Evolutionary conservation across 2,888 invertebrate species (phyloP).

Genomic region (Polydrusus pterygomalis): DNA sequence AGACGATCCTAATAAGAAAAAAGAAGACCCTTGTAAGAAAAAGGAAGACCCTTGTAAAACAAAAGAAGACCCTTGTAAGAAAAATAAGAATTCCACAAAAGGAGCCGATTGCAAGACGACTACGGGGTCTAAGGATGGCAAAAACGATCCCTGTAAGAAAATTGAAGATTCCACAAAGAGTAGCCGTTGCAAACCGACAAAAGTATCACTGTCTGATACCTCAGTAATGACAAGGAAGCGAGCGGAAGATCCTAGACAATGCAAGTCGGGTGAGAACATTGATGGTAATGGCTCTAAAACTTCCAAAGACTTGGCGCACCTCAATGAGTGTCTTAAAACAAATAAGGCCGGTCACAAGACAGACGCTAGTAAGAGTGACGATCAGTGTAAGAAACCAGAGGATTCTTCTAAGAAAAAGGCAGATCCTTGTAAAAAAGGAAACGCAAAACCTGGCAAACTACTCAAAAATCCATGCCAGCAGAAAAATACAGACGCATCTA

Average conservation of each 20-base stretch:
- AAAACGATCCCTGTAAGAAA: conserved; percentile 46
- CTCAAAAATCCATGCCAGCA: conserved; percentile 26
- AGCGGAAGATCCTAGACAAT: conserved; percentile 46
- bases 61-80: conserved; percentile 54
- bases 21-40: conserved; percentile 48
- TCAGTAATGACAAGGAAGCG: neutral
- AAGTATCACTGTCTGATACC: neutral
- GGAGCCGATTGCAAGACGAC: neutral
- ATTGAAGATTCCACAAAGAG: conserved; percentile 25
- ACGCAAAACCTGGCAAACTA: conserved; percentile 18
- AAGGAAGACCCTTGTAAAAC: conserved; percentile 50
- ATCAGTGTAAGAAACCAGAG: conserved; percentile 53
- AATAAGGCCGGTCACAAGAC: too few relatives aligned
- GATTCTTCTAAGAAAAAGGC: conserved; percentile 52
- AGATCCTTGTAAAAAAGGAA: conserved; percentile 55
- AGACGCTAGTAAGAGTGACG: too few relatives aligned
- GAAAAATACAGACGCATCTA: conserved; percentile 53
- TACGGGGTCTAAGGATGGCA: too few relatives aligned
- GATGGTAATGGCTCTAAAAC: too few relatives aligned
- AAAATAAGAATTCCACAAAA: conserved; percentile 42
- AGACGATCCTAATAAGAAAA: conserved; percentile 46
- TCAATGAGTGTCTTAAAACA: too few relatives aligned
- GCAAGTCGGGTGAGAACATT: conserved; percentile 19
- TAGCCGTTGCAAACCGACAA: conserved; percentile 21
- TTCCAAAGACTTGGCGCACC: too few relatives aligned